phyloP scores from a whole-genome alignment of 2,888 invertebrate species.

The Elmis aenea region DNA sequence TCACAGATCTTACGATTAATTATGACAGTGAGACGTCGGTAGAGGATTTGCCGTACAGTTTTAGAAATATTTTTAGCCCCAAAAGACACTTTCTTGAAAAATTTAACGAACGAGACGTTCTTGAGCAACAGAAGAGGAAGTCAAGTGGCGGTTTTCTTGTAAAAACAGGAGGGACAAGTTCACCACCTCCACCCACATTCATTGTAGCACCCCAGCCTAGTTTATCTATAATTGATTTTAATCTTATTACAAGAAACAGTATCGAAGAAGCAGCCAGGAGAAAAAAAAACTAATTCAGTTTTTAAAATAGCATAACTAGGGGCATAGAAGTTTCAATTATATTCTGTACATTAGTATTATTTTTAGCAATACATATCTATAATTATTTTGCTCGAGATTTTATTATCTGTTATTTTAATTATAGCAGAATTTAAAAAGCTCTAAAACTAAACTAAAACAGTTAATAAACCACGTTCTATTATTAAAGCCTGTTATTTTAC shows the following conservation, averaged over 20 bases:
- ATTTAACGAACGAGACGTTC: slow-evolving; percentile 24
- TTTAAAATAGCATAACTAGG: too few species aligned
- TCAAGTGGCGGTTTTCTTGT: slow-evolving; percentile 13
- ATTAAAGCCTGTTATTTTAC: too few species aligned
- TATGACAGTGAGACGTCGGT: slow-evolving; percentile 53
- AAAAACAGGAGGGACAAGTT: slow-evolving; percentile 17
- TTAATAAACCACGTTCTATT: too few species aligned
- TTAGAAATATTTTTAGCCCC: slow-evolving; percentile 32
- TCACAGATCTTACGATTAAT: slow-evolving; percentile 52
- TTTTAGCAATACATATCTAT: too few species aligned
- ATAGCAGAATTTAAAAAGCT: too few species aligned
- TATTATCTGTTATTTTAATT: too few species aligned
- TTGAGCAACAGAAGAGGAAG: slow-evolving; percentile 12
- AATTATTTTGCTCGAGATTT: too few species aligned
- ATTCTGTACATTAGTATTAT: too few species aligned
- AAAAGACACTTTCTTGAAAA: slow-evolving; percentile 28
- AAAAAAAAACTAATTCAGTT: slow-evolving; percentile 12
- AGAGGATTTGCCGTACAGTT: slow-evolving; percentile 41
- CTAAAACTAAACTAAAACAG: too few species aligned
- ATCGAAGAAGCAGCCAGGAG: slow-evolving; percentile 47
- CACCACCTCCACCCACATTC: slow-evolving; percentile 35
- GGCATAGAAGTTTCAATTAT: too few species aligned
- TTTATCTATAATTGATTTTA: slow-evolving; percentile 68
- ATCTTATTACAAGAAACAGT: slow-evolving; percentile 57
- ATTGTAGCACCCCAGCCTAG: slow-evolving; percentile 56